Percentiles rank a stretch among this genome's conserved stretches.
These are phyloP conservation scores for Takifugu bimaculatus DNA, from an alignment of 2,113 vertebrate species.

Conservation along the genomic window DNA sequence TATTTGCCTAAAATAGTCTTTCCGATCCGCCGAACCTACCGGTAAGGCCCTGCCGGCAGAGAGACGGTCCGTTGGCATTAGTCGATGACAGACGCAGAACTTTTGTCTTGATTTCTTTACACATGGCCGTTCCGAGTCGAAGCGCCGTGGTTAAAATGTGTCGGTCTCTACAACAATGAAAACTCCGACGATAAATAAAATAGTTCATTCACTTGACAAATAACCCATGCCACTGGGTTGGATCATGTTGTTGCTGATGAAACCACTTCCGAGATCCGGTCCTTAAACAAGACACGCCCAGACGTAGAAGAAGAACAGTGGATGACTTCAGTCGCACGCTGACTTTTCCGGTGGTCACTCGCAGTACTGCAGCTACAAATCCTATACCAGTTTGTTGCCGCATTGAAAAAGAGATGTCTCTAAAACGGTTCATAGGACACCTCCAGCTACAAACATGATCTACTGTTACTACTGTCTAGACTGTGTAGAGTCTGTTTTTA, in stretches of 20 bases:
- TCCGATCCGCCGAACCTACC: constrained; percentile 26
- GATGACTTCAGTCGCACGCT: too few species aligned
- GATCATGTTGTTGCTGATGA: constrained; percentile 32
- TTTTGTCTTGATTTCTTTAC: constrained; percentile 67
- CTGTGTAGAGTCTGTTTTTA: too few species aligned
- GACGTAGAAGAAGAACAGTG: too few species aligned
- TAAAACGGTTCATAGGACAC: too few species aligned
- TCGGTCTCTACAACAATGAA: background rate
- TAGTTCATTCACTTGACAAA: constrained; percentile 28
- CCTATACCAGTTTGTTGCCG: too few species aligned
- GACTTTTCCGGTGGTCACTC: too few species aligned
- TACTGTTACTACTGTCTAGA: too few species aligned
- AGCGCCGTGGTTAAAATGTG: constrained; percentile 8
- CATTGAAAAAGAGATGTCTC: too few species aligned
- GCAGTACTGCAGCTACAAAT: too few species aligned
- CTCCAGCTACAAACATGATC: too few species aligned
- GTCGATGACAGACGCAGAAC: constrained; percentile 52
- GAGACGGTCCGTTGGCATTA: constrained; percentile 31
- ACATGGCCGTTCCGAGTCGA: constrained; percentile 46
- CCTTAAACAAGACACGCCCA: constrained; percentile 12
- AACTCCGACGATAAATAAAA: background rate
- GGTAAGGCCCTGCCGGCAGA: constrained; percentile 9
- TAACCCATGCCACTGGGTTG: background rate
- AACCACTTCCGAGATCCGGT: constrained; percentile 64
- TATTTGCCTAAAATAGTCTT: too few species aligned